Evolutionary conservation across 2,113 vertebrate genomes (phyloP).

Genomic region (Oceanodroma tethys): DNA sequence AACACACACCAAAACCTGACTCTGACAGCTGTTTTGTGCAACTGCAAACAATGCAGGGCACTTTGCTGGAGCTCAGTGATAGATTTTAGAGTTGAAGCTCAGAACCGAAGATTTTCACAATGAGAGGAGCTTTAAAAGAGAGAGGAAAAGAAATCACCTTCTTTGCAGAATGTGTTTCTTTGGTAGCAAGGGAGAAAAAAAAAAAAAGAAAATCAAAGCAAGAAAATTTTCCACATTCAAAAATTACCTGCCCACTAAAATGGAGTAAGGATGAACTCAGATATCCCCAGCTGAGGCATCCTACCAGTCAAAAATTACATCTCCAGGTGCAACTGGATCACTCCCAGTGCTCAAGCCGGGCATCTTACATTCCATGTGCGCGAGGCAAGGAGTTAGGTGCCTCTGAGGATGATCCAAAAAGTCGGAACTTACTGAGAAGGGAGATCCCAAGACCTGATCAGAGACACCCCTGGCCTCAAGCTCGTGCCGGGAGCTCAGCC

Average conservation of each 20-base stretch:
- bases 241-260: neutral
- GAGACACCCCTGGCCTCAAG: neutral
- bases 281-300: neutral
- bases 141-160: neutral
- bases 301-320: neutral
- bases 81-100: neutral
- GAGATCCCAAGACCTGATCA: neutral
- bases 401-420: neutral
- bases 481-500: rapidly evolving
- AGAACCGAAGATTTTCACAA: neutral
- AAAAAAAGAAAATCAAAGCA: neutral
- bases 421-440: neutral
- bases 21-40: neutral
- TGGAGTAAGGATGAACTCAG: neutral
- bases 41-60: neutral
- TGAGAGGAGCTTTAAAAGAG: neutral
- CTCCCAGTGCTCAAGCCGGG: neutral
- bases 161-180: neutral
- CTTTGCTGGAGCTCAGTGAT: neutral
- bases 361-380: neutral
- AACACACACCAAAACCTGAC: neutral
- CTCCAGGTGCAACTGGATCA: neutral
- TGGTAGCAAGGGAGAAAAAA: neutral
- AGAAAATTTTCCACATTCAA: neutral
- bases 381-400: neutral